A percentile compares a stretch with the other conserved stretches of the same genome.
phyloP scores from a whole-genome alignment of 2,888 invertebrate species.

The Drosophila longiperda region DNA sequence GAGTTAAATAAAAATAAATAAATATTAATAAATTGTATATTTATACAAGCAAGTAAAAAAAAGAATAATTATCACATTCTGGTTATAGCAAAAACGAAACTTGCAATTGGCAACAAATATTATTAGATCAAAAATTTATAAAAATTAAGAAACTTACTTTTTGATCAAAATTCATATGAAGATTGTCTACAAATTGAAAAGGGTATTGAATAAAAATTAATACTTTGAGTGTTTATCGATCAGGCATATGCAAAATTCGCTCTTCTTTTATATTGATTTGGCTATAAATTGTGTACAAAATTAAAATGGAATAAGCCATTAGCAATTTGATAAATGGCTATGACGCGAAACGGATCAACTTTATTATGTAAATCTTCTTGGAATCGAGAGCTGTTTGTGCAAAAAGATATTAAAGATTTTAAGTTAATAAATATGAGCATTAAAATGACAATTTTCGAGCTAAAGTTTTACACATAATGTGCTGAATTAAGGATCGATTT shows the following conservation, averaged over 20 bases:
- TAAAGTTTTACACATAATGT: not conserved
- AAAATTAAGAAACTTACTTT: not conserved
- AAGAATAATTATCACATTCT: slow-evolving; percentile 34
- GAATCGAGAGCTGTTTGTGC: slow-evolving; percentile 10
- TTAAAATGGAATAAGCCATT: slow-evolving; percentile 2
- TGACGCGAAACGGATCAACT: slow-evolving; percentile 46
- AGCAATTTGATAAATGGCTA: slow-evolving; percentile 35
- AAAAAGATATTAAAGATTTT: slow-evolving; percentile 13
- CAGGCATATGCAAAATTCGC: not conserved
- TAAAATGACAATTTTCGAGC: not conserved
- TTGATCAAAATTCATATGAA: not conserved
- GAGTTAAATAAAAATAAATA: not conserved
- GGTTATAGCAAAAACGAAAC: not conserved
- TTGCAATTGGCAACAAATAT: not conserved
- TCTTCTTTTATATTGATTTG: not conserved
- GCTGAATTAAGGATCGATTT: not conserved
- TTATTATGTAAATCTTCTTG: slow-evolving; percentile 53
- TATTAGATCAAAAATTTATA: not conserved
- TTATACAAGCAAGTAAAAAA: slow-evolving; percentile 50
- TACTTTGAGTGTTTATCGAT: not conserved
- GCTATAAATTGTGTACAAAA: slow-evolving; percentile 1
- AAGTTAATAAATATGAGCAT: not conserved
- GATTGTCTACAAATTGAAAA: rapidly evolving
- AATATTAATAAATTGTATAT: slow-evolving; percentile 30
- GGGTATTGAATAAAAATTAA: not conserved